Evolutionary conservation across 2,888 invertebrate species (phyloP), one percentile per base, ranked within the genome.

Genomic region (Drosophila phalerata): DNA sequence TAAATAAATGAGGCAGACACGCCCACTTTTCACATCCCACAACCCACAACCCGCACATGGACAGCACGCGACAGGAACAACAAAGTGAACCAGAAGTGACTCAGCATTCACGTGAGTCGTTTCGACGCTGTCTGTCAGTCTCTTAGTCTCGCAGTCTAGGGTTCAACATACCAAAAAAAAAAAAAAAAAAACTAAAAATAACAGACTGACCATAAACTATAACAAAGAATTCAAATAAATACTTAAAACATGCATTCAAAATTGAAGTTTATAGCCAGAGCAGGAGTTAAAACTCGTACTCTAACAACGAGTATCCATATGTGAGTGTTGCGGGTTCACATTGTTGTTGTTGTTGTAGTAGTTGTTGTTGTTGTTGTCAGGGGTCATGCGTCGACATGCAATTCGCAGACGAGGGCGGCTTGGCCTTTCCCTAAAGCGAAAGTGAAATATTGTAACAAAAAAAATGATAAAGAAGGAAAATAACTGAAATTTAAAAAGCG

Each of bases 191-290:
- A n/a, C n/a, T n/a, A 48, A 19, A 51, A 19, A 11, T 38, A 13
- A 79, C 62, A 73, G 67, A 69, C 61, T 70, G 72, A 73, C 64
- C 80, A 61, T 79, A 66, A 83, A 71, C 77, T 63, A 72, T 75
- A 84, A 69, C 70, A 64, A 52, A 55, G 52, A 64, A 73, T 60
- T 58, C 74, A 58, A 58, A 68, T 71, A 70, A 83, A 73, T 77
- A 73, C 65, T 72, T 53, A 47, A 64, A 74, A 69, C 77, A 74
- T 78, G 75, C 75, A 81, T 75, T 72, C 55, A 73, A 68, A 89
- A 85, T 77, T 89, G 66, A 74, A 70, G 71, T 73, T 84, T 76
- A 85, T 83, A 43, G 71, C 63, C 79, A 64, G 49, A 38, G 37
- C 47, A 60, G 53, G 30, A 49, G 13, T 8, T 9, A 19, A 32